A percentile compares a stretch with the other conserved stretches of the same genome.
Evolutionary conservation across 2,888 invertebrate genomes (phyloP).

Genomic region (Sphaerophoria taeniata): DNA sequence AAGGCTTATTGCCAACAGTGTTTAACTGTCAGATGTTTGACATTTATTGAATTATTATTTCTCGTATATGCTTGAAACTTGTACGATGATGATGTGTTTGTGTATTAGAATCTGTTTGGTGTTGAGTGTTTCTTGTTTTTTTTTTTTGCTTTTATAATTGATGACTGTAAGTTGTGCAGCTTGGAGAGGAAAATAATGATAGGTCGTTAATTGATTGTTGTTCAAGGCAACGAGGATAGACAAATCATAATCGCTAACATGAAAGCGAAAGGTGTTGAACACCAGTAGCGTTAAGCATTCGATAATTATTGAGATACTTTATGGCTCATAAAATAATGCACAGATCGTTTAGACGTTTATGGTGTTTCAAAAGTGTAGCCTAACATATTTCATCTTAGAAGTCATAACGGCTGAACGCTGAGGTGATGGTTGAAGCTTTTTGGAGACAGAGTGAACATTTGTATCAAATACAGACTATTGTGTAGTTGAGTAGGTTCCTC

Average conservation of each 20-base stretch:
- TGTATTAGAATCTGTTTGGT: slow-evolving; percentile 7
- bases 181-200: slow-evolving; percentile 35
- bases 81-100: neutral
- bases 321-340: too few relatives aligned
- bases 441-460: too few relatives aligned
- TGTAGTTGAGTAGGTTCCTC: too few relatives aligned
- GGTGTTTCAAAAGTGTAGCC: too few relatives aligned
- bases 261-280: slow-evolving; percentile 43
- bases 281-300: neutral
- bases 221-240: slow-evolving; percentile 25
- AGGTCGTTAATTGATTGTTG: slow-evolving; percentile 48
- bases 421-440: too few relatives aligned
- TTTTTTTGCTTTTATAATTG: slow-evolving; percentile 11
- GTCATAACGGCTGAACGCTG: too few relatives aligned
- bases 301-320: slow-evolving; percentile 1
- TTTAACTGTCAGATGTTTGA: slow-evolving; percentile 56
- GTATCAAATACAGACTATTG: too few relatives aligned
- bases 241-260: neutral
- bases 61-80: neutral
- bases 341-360: too few relatives aligned
- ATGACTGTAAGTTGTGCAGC: slow-evolving; percentile 22
- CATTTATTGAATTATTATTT: slow-evolving; percentile 55
- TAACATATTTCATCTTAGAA: too few relatives aligned
- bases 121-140: slow-evolving; percentile 13
- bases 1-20: slow-evolving; percentile 44